Evolutionary conservation across 2,113 vertebrate species (phyloP).

Genomic region (Crotalus helleri): DNA sequence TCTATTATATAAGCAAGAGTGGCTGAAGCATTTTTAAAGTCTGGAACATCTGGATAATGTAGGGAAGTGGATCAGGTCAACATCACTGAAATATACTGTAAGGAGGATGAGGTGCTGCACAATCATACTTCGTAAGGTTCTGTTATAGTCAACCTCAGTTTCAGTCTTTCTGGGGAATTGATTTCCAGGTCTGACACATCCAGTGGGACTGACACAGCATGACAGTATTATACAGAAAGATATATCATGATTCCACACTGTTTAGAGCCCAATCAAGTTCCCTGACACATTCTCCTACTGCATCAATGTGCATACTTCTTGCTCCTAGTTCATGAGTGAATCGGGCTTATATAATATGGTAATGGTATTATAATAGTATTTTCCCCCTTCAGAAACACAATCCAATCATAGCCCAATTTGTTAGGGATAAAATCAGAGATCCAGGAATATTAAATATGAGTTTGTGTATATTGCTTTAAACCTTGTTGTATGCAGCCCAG

Average conservation of each 20-base stretch:
- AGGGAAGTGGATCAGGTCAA: background rate
- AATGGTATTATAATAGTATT: background rate
- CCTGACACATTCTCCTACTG: background rate
- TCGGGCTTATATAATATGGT: background rate
- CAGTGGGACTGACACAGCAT: background rate
- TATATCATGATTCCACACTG: background rate
- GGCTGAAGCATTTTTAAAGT: too few relatives aligned
- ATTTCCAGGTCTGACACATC: background rate
- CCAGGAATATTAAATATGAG: background rate
- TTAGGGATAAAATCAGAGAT: background rate
- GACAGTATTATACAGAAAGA: background rate
- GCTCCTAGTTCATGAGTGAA: background rate
- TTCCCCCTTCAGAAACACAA: background rate
- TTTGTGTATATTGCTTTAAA: too few relatives aligned
- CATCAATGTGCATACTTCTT: background rate
- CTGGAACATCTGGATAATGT: background rate
- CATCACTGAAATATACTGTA: background rate
- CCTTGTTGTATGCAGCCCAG: too few relatives aligned
- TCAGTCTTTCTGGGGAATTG: background rate
- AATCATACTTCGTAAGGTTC: background rate
- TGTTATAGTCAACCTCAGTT: background rate
- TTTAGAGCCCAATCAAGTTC: background rate
- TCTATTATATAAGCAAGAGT: too few relatives aligned
- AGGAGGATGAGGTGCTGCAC: background rate
- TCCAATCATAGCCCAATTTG: background rate